Evolutionary conservation across 2,888 invertebrate species (phyloP), one percentile per base, ranked within the genome.

Genomic region (Chesias legatella): DNA sequence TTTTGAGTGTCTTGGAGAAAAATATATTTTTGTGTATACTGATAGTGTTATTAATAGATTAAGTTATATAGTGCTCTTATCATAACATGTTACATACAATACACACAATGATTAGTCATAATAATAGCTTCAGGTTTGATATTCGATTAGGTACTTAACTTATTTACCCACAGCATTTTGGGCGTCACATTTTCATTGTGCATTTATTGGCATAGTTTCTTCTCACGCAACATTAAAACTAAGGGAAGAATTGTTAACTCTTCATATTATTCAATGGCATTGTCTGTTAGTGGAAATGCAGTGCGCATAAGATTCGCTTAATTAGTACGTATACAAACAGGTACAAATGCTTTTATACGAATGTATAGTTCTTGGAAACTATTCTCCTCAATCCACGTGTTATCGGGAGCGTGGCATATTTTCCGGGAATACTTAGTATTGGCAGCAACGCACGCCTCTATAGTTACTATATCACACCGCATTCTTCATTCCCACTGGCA

Each of bases 191-290:
- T 53, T 61, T 59, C 48, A 56, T 51, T 54, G 64, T 67, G 64
- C 60, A 58, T 57, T 40, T 54, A 53, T 52, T 52, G 51, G 53
- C 60, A 66, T 56, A 55, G 35, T 54, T 56, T 57, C 11, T 51
- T 56, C 56, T 53, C 53, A 51, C 56, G 61, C 44, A 65, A 60
- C 53, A 55, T 46, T 51, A 55, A 38, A 58, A 63, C 65, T 66
- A 62, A 64, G 73, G 72, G 68, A 69, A 73, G 74, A 72, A 71
- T 72, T 48, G 55, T 50, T 38, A 50, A 41, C 41, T 40, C 23
- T 41, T 36, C 41, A 28, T 43, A 33, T 53, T 52, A 48, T 45
- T 53, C 33, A 45, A 46, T 46, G 43, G 48, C 40, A 49, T 52
- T 48, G 44, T 54, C 33, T 43, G 43, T 23, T 31, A 43, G 43